A percentile compares a stretch with the other conserved stretches of the same genome.
Conservation (phyloP, 2,797 vertebrate genomes). For the Sebastes glaucus region DNA sequence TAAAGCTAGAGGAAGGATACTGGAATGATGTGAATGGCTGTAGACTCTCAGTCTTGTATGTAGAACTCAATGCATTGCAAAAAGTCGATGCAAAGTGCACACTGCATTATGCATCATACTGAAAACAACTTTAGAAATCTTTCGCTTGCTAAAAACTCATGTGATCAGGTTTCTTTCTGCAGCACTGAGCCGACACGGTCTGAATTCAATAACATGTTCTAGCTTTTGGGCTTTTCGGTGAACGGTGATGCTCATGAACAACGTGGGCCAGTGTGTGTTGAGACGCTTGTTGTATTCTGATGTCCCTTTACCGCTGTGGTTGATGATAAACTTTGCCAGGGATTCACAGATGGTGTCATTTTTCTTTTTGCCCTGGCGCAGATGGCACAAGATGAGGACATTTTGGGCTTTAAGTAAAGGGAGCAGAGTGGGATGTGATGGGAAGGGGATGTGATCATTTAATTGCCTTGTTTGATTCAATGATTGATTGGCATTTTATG, state of each 20-base stretch:
- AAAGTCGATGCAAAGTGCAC: background rate
- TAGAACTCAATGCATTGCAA: background rate
- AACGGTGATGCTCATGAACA: background rate
- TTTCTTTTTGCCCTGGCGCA: constrained; percentile 41
- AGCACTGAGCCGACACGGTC: background rate
- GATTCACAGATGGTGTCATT: constrained; percentile 64
- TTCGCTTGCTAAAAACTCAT: background rate
- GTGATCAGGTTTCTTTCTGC: background rate
- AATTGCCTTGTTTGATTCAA: background rate
- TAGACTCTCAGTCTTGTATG: background rate
- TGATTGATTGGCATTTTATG: background rate
- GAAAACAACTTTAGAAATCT: background rate
- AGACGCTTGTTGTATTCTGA: background rate
- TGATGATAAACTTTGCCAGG: constrained; percentile 36
- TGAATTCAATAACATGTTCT: background rate
- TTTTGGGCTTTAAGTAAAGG: constrained; percentile 11
- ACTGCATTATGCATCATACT: background rate
- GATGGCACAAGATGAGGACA: constrained; percentile 42
- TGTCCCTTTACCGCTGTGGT: constrained; percentile 5
- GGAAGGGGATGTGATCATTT: background rate
- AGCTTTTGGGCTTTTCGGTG: background rate
- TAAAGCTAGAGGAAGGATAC: too few relatives aligned
- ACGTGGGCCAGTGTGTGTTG: background rate
- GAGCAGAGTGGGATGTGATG: constrained; percentile 6
- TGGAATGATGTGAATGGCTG: background rate